Evolutionary conservation across 2,113 vertebrate species (phyloP), one percentile per base, ranked within the genome.

Genomic region (Stictonetta naevosa): DNA sequence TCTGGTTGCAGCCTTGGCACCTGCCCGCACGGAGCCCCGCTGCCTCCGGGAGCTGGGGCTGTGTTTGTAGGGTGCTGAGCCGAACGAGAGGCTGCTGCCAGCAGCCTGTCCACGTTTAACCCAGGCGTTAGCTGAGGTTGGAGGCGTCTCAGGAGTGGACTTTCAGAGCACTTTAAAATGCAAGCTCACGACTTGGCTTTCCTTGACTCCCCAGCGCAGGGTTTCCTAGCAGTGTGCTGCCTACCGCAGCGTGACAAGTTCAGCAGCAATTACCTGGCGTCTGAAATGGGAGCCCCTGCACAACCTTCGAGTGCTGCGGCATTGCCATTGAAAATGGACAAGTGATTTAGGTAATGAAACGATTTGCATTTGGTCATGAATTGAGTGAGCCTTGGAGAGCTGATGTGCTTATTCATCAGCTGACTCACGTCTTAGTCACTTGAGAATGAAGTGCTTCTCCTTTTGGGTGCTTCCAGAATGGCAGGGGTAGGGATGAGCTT

Each of bases 371-470:
- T 76, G 83, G 60, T 62, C 26, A 5, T 68, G 62, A 66, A 52
- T 52, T 86, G 69, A 84, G 53, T 52, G 56, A 91, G 80, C 23
- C 64, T 84, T 72, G 48, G 50, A 77, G 76, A 88, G 86, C 81
- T 77, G 66, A 11, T 33, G 44, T 95, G 71, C 93, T 96, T 82
- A 62, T 82, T 96, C 96, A 94, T 82, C 86, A 91, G 53, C 79
- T 96, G 96, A 96, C n/a, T 96, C 95, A 93, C 1, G 1, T 38
- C 77, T 94, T 88, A 94, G 92, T 95, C 95, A 94, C 88, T 93
- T n/a, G 72, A 60, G 76, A 68, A 23, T 53, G 78, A 95, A 96
- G 81, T 81, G 73, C 28, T 85, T 89, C 91, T 80, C 75, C 86
- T 88, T 82, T 94, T 44, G 88, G 80, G 77, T 63, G 66, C 58